A percentile compares a stretch with the other conserved stretches of the same genome.
phyloP scores from a whole-genome alignment of 2,797 vertebrate genomes.

The Adrianichthys oophorus region DNA sequence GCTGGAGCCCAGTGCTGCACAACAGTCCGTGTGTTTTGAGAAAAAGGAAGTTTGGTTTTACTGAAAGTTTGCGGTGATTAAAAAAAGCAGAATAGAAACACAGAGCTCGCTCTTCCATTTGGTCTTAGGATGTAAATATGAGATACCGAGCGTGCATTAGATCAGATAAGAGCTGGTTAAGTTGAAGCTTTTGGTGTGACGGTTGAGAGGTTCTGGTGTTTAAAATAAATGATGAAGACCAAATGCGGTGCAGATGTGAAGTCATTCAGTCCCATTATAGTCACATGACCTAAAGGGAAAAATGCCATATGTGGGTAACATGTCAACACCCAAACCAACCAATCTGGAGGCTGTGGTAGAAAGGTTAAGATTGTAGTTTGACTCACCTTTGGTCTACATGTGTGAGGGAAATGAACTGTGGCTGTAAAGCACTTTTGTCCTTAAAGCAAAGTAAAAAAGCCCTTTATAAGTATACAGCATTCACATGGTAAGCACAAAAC shows the following conservation, averaged over 20 bases:
- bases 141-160: background rate
- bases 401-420: slow-evolving; percentile 5
- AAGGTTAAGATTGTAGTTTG: too few relatives aligned
- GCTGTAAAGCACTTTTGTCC: background rate
- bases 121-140: background rate
- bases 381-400: background rate
- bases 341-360: background rate
- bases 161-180: slow-evolving; percentile 15
- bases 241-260: background rate
- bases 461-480: too few relatives aligned
- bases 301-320: background rate
- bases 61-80: slow-evolving; percentile 3
- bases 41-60: slow-evolving; percentile 17
- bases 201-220: slow-evolving; percentile 1
- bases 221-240: background rate
- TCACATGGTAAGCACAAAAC: background rate
- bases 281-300: background rate
- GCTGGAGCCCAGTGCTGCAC: background rate
- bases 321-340: slow-evolving; percentile 1
- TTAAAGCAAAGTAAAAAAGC: background rate
- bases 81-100: slow-evolving; percentile 46
- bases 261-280: background rate
- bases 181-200: background rate
- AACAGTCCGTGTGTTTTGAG: slow-evolving; percentile 3
- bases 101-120: background rate